Percentiles rank a stretch among this genome's conserved stretches.
Evolutionary conservation across 2,888 invertebrate genomes (phyloP).

Genomic region (Xanthorhoe spadicearia): DNA sequence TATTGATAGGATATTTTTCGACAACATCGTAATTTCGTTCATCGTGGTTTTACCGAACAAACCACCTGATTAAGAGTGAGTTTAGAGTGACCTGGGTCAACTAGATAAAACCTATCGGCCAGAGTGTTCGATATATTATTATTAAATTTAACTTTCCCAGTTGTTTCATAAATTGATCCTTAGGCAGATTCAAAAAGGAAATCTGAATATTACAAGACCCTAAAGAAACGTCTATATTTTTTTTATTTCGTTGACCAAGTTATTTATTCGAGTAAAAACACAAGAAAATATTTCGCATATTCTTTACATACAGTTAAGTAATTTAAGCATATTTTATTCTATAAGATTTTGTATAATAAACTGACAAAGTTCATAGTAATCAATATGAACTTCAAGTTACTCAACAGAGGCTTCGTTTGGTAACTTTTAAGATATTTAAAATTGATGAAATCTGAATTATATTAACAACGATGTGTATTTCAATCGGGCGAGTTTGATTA

Average conservation of each 20-base stretch:
- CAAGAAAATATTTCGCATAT: slow-evolving; percentile 8
- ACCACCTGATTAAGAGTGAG: slow-evolving; percentile 1
- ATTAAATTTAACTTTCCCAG: too few species aligned
- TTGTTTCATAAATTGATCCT: too few species aligned
- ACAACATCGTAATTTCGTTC: not conserved
- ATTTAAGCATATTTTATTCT: slow-evolving; percentile 4
- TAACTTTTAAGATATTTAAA: slow-evolving; percentile 4
- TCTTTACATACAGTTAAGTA: slow-evolving; percentile 9
- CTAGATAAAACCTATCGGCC: slow-evolving; percentile 30
- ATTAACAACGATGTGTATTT: slow-evolving; percentile 20
- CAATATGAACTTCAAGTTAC: slow-evolving; percentile 19
- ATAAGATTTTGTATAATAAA: slow-evolving; percentile 8
- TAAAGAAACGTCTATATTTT: slow-evolving; percentile 59
- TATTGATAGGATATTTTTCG: not conserved
- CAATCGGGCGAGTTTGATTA: slow-evolving; percentile 36
- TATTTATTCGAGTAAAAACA: slow-evolving; percentile 6
- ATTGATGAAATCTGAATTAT: slow-evolving; percentile 27
- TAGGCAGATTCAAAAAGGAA: too few species aligned
- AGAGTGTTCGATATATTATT: not conserved
- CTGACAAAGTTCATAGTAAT: slow-evolving; percentile 12
- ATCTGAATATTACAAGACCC: too few species aligned
- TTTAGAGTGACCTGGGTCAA: slow-evolving; percentile 24
- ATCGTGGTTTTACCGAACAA: not conserved
- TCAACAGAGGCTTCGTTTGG: slow-evolving; percentile 12
- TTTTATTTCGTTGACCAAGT: slow-evolving; percentile 17